Conservation (phyloP, 92 coral and sea anemone species). For the Isaurus tuberculatus region DNA sequence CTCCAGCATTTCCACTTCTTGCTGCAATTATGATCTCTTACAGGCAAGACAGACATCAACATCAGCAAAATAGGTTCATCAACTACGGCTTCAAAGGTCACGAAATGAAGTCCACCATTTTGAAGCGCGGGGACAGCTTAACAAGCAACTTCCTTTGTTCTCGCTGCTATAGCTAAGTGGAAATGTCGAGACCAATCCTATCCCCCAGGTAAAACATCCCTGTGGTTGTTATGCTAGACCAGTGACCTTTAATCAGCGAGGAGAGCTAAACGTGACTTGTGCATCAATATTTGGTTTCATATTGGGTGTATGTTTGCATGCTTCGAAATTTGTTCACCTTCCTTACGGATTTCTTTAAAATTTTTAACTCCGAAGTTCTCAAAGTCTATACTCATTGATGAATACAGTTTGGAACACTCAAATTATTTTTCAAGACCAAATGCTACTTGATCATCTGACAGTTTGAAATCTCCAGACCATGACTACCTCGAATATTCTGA, state of each 20-base stretch:
- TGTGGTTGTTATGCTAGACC: not conserved
- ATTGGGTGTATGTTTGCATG: not conserved
- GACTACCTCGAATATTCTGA: not conserved
- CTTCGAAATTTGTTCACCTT: not conserved
- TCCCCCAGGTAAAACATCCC: not conserved
- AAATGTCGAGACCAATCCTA: not conserved
- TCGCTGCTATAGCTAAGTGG: not conserved
- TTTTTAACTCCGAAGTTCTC: not conserved
- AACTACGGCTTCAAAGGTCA: not conserved
- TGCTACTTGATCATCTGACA: not conserved
- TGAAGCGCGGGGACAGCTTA: not conserved
- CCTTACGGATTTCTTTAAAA: not conserved
- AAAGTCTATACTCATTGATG: not conserved
- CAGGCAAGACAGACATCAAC: not conserved
- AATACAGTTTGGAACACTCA: not conserved
- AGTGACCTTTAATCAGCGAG: slow-evolving; percentile 17
- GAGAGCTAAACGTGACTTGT: slow-evolving; percentile 9
- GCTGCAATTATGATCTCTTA: not conserved
- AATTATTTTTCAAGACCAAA: not conserved
- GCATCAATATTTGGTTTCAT: slow-evolving; percentile 9
- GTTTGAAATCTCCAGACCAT: not conserved
- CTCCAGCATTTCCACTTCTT: slow-evolving; percentile 5
- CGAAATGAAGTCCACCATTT: not conserved
- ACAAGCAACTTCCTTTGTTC: not conserved
- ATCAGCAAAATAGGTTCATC: slow-evolving; percentile 9